Conservation (phyloP, 2,113 vertebrate species). For the Xenopus borealis region DNA sequence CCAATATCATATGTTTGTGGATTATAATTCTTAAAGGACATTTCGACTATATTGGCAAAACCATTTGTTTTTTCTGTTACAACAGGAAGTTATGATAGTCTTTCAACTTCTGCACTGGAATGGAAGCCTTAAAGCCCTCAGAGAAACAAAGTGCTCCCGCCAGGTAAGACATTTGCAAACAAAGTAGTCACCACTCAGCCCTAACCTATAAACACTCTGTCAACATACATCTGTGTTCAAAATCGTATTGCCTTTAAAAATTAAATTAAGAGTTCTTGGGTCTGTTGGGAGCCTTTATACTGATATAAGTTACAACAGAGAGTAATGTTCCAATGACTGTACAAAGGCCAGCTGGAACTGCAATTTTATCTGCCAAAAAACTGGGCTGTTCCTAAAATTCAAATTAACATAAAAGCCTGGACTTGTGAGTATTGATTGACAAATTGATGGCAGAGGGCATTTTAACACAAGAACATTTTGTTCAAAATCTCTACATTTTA, state of each 20-base stretch:
- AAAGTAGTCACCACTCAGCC: slow-evolving; percentile 6
- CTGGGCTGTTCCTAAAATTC: too few species aligned
- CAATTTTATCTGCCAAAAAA: neutral
- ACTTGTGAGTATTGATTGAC: neutral
- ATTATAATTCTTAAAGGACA: too few species aligned
- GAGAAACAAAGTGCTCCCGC: slow-evolving; percentile 74
- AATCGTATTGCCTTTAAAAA: neutral
- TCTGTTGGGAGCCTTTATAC: neutral
- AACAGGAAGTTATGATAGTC: slow-evolving; percentile 81
- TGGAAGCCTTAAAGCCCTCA: slow-evolving; percentile 76
- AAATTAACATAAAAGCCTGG: neutral
- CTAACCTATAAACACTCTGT: slow-evolving; percentile 17
- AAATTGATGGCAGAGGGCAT: neutral
- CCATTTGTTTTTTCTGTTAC: slow-evolving; percentile 30
- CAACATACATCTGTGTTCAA: slow-evolving; percentile 4
- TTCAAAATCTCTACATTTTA: neutral
- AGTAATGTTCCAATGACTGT: neutral
- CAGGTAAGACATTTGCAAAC: slow-evolving; percentile 70
- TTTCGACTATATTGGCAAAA: too few species aligned
- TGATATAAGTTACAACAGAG: neutral
- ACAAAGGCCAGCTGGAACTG: neutral
- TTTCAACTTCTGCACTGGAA: slow-evolving; percentile 87
- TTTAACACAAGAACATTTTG: neutral
- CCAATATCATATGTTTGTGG: too few species aligned
- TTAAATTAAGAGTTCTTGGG: neutral